phyloP scores from a whole-genome alignment of 2,113 vertebrate genomes.

The Nothocercus nigrocapillus region DNA sequence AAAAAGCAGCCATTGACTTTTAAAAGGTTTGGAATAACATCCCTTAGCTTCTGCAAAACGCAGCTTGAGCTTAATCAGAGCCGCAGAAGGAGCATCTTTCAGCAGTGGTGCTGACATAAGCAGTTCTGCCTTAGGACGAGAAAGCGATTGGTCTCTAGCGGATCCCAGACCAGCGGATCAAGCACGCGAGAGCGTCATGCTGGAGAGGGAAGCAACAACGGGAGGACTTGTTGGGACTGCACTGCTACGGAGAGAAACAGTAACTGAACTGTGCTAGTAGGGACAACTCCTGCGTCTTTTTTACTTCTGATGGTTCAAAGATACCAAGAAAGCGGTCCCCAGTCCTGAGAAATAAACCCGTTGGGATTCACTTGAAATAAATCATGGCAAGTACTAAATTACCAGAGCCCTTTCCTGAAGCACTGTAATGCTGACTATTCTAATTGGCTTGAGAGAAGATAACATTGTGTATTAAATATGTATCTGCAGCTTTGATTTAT shows the following conservation, averaged over 20 bases:
- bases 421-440: neutral
- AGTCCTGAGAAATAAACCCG: neutral
- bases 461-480: neutral
- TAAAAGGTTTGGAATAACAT: neutral
- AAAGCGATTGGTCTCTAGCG: neutral
- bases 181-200: rapidly evolving
- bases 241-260: neutral
- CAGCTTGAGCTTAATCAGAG: neutral
- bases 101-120: neutral
- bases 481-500: neutral
- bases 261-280: rapidly evolving
- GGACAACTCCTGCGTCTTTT: neutral
- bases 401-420: neutral
- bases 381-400: neutral
- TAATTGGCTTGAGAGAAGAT: neutral
- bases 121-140: neutral
- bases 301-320: neutral
- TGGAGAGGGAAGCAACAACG: neutral
- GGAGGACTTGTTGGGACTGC: rapidly evolving
- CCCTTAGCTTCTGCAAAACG: neutral
- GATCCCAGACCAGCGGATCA: neutral
- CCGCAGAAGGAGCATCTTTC: neutral
- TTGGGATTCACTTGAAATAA: neutral
- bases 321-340: neutral
- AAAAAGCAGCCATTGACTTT: neutral